Evolutionary conservation across 2,888 invertebrate species (phyloP).

Genomic region (Poecilus cupreus): DNA sequence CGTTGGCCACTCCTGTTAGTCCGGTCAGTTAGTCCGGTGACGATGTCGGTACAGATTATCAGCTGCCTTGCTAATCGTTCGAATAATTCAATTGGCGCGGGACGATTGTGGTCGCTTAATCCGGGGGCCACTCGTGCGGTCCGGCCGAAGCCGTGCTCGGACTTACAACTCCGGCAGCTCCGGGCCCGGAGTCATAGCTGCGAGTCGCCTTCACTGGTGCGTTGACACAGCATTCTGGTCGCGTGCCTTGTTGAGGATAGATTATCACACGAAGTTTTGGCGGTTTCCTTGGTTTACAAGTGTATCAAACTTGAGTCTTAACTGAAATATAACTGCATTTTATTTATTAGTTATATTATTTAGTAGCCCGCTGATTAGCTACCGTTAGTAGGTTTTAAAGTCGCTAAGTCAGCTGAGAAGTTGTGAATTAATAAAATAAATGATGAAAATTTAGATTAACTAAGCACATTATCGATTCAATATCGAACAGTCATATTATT

Average conservation of each 20-base stretch:
- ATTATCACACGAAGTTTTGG: neutral
- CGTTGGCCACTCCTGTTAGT: neutral
- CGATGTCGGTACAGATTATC: constrained; percentile 34
- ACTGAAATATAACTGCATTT: too few relatives aligned
- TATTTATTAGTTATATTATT: too few relatives aligned
- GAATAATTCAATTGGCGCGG: constrained; percentile 53
- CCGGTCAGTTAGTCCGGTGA: constrained; percentile 10
- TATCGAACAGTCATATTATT: too few relatives aligned
- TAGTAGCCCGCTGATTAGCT: too few relatives aligned
- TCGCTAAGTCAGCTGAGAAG: too few relatives aligned
- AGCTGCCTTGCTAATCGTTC: constrained; percentile 53
- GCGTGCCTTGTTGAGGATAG: neutral
- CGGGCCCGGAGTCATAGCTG: constrained; percentile 19
- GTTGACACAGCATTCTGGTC: neutral
- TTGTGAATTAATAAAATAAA: too few relatives aligned
- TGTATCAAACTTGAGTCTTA: too few relatives aligned
- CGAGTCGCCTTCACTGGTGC: neutral
- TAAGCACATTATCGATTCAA: too few relatives aligned
- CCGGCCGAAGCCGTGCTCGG: constrained; percentile 17
- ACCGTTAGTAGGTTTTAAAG: too few relatives aligned
- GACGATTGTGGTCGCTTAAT: constrained; percentile 56
- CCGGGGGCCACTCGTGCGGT: constrained; percentile 56
- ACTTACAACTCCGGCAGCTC: constrained; percentile 16
- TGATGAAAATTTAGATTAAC: too few relatives aligned
- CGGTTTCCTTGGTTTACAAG: neutral